Evolutionary conservation across 2,113 vertebrate genomes (phyloP).

Genomic region (Hoplias malabaricus): DNA sequence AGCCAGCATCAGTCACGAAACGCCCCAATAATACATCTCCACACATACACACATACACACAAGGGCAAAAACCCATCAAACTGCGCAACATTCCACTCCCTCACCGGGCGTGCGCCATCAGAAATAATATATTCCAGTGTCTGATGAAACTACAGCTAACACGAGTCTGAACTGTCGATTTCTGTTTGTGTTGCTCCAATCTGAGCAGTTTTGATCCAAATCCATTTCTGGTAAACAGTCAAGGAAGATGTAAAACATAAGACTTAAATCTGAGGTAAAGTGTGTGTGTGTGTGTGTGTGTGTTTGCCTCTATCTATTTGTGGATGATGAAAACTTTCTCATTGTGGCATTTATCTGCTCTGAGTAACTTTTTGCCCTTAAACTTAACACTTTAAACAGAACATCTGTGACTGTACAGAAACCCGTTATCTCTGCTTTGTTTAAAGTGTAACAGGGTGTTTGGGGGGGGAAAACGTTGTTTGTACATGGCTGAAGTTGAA

Average conservation of each 20-base stretch:
- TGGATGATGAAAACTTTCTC: neutral
- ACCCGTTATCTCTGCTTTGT: no score
- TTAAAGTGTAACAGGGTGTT: no score
- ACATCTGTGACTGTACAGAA: no score
- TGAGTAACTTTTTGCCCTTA: no score
- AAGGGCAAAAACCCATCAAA: neutral
- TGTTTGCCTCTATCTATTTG: neutral
- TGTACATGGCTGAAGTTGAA: no score
- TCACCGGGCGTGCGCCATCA: neutral
- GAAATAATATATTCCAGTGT: neutral
- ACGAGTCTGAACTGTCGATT: neutral
- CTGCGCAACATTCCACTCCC: neutral
- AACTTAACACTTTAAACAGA: no score
- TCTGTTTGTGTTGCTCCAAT: neutral
- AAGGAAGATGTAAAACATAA: neutral
- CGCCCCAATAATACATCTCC: conserved; percentile 8
- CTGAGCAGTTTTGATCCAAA: neutral
- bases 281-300: neutral
- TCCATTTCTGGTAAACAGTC: neutral
- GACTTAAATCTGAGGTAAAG: neutral
- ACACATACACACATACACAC: neutral
- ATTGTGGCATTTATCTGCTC: neutral
- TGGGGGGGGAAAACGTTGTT: no score
- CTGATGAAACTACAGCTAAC: neutral
- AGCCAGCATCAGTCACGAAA: neutral